A percentile compares a stretch with the other conserved stretches of the same genome.
Evolutionary conservation across 2,113 vertebrate species (phyloP).

Genomic region (Ochotona curzoniae): DNA sequence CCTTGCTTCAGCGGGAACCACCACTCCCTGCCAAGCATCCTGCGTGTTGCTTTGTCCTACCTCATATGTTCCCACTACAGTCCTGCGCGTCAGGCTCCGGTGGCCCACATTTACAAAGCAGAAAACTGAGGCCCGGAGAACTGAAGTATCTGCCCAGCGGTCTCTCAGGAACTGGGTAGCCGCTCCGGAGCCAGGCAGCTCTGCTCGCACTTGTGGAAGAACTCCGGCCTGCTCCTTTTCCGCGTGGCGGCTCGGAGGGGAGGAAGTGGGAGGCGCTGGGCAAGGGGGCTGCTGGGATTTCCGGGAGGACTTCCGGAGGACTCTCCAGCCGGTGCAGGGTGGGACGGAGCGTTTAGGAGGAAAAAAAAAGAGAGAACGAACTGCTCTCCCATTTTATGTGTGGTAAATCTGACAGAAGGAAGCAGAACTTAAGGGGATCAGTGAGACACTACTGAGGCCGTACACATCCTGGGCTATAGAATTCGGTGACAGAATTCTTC

Average conservation of each 20-base stretch:
- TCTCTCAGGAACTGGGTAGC: background rate
- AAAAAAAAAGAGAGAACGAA: background rate
- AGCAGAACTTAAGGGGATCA: background rate
- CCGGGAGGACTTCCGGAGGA: background rate
- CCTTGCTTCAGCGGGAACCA: background rate
- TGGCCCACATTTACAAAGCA: background rate
- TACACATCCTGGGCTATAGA: background rate
- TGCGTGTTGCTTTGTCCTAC: background rate
- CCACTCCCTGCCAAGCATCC: too few species aligned
- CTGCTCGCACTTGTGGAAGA: too few species aligned
- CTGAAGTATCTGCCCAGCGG: background rate
- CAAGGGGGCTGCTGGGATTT: background rate
- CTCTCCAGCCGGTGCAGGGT: background rate
- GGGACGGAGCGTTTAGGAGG: background rate
- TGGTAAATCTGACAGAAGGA: background rate
- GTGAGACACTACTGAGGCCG: background rate
- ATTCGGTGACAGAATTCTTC: background rate
- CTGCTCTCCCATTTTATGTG: background rate
- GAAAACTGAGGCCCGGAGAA: background rate
- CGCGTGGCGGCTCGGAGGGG: fast-evolving
- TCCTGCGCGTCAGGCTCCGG: background rate
- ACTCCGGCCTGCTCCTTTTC: background rate
- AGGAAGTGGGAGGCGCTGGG: background rate
- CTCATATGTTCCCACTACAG: background rate
- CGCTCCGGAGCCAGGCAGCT: background rate